Conservation (phyloP, 1,140 invertebrate genomes). For the Archivesica marissinica region DNA sequence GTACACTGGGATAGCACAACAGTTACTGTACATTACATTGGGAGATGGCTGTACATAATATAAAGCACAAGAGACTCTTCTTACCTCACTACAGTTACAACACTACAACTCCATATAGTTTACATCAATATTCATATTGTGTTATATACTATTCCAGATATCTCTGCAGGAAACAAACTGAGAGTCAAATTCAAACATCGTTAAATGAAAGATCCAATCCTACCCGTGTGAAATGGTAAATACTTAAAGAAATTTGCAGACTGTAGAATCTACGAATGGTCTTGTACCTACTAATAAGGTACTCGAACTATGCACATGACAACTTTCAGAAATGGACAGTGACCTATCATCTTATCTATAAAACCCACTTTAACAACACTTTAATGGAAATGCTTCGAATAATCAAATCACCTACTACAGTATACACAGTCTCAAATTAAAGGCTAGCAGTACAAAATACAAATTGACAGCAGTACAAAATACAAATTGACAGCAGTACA, state of each 20-base stretch:
- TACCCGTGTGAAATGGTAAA: background rate
- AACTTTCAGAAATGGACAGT: slow-evolving; percentile 4
- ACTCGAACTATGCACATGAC: background rate
- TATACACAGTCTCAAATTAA: background rate
- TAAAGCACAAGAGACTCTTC: background rate
- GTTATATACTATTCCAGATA: no score
- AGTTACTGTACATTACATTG: no score
- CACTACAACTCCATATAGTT: no score
- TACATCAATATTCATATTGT: no score
- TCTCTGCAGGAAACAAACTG: no score
- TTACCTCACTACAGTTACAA: background rate
- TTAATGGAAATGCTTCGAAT: slow-evolving; percentile 3
- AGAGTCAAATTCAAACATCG: slow-evolving; percentile 13
- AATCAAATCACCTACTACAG: background rate
- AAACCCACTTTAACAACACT: slow-evolving; percentile 11
- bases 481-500: no score
- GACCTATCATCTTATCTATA: slow-evolving; percentile 21
- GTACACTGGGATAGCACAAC: no score
- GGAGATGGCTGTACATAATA: background rate
- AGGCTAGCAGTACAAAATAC: no score
- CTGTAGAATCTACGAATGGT: slow-evolving; percentile 3
- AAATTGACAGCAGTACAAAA: no score
- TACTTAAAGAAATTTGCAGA: background rate
- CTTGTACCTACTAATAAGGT: background rate
- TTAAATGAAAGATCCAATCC: background rate